Conservation (phyloP, 2,797 vertebrate genomes). For the Gobio occitaniae region DNA sequence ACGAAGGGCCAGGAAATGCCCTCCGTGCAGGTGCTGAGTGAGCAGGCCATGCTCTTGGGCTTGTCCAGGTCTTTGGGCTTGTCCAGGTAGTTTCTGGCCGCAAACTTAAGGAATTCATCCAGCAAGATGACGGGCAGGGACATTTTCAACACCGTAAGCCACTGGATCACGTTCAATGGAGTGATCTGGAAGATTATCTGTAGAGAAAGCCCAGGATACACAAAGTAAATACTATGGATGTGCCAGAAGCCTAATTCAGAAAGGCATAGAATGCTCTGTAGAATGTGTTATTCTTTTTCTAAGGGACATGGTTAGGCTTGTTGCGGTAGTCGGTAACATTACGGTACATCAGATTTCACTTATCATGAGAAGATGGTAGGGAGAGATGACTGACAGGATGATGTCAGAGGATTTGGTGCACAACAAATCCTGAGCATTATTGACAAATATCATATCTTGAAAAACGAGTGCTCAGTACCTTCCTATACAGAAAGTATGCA, state of each 20-base stretch:
- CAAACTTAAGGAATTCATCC: constrained; percentile 96
- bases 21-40: constrained; percentile 90
- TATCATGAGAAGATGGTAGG: neutral
- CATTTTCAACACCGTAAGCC: constrained; percentile 98
- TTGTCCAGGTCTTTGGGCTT: constrained; percentile 91
- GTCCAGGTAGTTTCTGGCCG: constrained; percentile 96
- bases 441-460: neutral
- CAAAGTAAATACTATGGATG: neutral
- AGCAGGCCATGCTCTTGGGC: constrained; percentile 80
- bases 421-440: neutral
- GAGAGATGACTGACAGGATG: neutral
- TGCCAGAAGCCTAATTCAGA: neutral
- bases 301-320: neutral
- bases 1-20: constrained; percentile 99
- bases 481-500: neutral
- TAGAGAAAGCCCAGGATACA: neutral
- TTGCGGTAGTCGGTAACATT: neutral
- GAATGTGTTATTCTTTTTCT: too few species aligned
- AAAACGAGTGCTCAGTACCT: neutral
- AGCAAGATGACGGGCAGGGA: constrained; percentile 96
- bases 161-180: constrained; percentile 93
- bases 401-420: neutral
- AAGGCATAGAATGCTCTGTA: too few species aligned
- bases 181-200: constrained; percentile 99
- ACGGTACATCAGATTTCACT: neutral